Base-by-base conservation (phyloP, 2,113 vertebrate species). In the Tupaia tana region DNA sequence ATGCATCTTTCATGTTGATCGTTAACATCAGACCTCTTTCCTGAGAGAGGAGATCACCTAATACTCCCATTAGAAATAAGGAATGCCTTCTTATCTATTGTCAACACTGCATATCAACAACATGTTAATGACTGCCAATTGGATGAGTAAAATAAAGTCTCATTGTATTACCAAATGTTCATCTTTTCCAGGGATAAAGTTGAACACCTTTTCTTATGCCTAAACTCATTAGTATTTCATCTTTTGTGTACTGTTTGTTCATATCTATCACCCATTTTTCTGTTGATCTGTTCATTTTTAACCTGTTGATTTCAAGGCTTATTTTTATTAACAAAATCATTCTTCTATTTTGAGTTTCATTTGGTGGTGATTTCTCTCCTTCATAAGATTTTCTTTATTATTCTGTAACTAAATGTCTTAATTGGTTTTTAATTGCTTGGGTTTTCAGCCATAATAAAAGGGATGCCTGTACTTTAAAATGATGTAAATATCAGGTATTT, bases 391-490 rank as follows among this genome's bases (percentile, higher is more conserved):
- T 27, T 80, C 22, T n/a, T 29, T 56, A 54, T 80, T 89, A 29
- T 63, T 90, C 18, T 77, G 27, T 61, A 25, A 85, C 10, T 80
- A n/a, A 93, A 63, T 71, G 6, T 63, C 6, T 85, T 25, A 15
- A 59, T 93, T 87, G 82, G 2, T 52, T 94, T 92, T 91, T 75
- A 84, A 87, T 92, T 95, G 25, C 6, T 92, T 85, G 78, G 56
- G 3, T 82, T 90, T 91, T 69, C 13, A 94, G 54, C 73, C 6
- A 86, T 25, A 63, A 19, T 25, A 71, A 34, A 93, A 94, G 58
- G 14, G 4, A 82, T 96, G 10, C 31, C 16, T 91, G 8, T 61
- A 31, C 20, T 43, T 10, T 85, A 22, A 71, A 84, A 81, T 34
- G 13, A 77, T 15, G 88, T 85, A 96, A 56, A 24, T 14, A 52